Conservation (phyloP, 1,140 invertebrate species). For the Ladona fulva region DNA sequence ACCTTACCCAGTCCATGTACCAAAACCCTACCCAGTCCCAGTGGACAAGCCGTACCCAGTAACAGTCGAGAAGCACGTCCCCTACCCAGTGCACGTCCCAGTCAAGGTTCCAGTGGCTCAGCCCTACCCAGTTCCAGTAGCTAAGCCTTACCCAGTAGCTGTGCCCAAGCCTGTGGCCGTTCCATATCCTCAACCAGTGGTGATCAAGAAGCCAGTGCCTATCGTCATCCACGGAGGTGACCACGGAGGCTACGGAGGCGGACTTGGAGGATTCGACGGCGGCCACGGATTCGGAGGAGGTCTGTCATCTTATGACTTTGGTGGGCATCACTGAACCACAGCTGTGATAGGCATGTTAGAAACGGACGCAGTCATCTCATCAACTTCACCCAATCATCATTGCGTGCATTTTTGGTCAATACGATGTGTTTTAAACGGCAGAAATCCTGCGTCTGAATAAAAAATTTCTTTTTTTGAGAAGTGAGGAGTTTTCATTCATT, state of each 20-base stretch:
- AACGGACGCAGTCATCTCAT: too few relatives aligned
- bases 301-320: too few relatives aligned
- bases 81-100: slow-evolving; percentile 27
- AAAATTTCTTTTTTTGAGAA: too few relatives aligned
- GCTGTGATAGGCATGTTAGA: too few relatives aligned
- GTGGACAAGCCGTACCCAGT: slow-evolving; percentile 19
- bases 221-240: slow-evolving; percentile 14
- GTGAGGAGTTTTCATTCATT: too few relatives aligned
- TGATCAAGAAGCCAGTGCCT: slow-evolving; percentile 22
- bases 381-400: too few relatives aligned
- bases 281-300: too few relatives aligned
- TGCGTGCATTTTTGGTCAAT: too few relatives aligned
- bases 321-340: too few relatives aligned
- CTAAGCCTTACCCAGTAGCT: slow-evolving; percentile 23
- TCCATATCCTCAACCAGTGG: slow-evolving; percentile 23
- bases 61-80: slow-evolving; percentile 11
- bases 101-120: slow-evolving; percentile 26
- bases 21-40: slow-evolving; percentile 22
- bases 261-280: too few relatives aligned
- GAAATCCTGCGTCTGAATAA: too few relatives aligned
- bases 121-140: slow-evolving; percentile 24
- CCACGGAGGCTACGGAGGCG: neutral
- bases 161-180: slow-evolving; percentile 22
- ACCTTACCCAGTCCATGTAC: slow-evolving; percentile 20
- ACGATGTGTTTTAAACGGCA: too few relatives aligned